Conservation (phyloP, 2,888 invertebrate genomes). For the Cremastinae sp. region DNA sequence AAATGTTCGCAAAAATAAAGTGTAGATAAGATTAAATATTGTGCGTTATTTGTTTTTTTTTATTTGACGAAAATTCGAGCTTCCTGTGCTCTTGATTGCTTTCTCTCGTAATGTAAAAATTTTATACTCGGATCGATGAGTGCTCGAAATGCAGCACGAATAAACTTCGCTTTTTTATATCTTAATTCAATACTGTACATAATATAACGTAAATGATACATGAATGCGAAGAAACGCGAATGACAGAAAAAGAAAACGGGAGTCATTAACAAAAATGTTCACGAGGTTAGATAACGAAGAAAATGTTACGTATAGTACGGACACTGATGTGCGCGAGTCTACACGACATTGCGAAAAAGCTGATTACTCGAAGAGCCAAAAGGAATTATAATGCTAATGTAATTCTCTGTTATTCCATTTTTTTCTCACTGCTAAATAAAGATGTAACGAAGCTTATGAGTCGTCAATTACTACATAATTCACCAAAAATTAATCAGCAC, state of each 20-base stretch:
- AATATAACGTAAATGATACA: no score
- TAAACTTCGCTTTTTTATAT: neutral
- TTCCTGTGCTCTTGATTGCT: no score
- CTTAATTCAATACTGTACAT: no score
- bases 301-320: slow-evolving; percentile 1
- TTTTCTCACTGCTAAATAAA: slow-evolving; percentile 66
- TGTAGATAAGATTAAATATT: neutral
- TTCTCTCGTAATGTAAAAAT: neutral
- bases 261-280: no score
- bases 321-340: slow-evolving; percentile 29
- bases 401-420: slow-evolving; percentile 38
- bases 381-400: slow-evolving; percentile 60
- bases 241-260: no score
- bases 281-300: no score
- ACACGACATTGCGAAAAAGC: slow-evolving; percentile 10
- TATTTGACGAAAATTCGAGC: neutral
- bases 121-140: no score
- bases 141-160: no score
- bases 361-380: slow-evolving; percentile 30
- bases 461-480: slow-evolving; percentile 21
- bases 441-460: slow-evolving; percentile 67
- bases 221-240: no score
- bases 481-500: neutral
- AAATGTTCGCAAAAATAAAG: neutral
- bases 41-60: neutral